Evolutionary conservation across 2,888 invertebrate genomes (phyloP).

Genomic region (Lasioglossum villosulum): DNA sequence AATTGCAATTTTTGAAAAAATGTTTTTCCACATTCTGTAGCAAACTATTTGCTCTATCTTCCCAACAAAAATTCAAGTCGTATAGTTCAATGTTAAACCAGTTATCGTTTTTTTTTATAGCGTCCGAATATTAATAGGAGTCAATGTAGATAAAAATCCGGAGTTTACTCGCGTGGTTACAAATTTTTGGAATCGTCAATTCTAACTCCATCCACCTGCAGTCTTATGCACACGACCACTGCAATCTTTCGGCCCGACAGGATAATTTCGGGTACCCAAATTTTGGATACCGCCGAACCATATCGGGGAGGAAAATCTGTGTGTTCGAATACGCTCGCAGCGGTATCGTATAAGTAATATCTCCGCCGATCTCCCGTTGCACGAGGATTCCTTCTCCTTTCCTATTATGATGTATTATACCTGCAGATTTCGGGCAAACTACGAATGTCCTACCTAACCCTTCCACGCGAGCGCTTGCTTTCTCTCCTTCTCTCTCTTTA

Average conservation of each 20-base stretch:
- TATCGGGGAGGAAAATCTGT: neutral
- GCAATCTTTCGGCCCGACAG: neutral
- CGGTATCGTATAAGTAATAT: conserved; percentile 47
- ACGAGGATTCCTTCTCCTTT: conserved; percentile 42
- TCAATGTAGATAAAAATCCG: no score
- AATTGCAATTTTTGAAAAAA: no score
- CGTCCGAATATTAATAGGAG: no score
- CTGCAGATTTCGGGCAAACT: conserved; percentile 65
- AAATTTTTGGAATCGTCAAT: neutral
- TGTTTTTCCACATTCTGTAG: no score
- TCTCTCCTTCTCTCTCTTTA: conserved; percentile 30
- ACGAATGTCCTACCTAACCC: conserved; percentile 26
- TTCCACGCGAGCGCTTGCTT: conserved; percentile 4
- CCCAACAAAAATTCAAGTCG: no score
- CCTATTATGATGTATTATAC: conserved; percentile 63
- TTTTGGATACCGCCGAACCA: neutral
- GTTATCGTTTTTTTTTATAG: no score
- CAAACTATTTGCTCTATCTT: no score
- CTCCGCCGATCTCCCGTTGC: conserved; percentile 13
- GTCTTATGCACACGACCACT: neutral
- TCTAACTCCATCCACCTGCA: neutral
- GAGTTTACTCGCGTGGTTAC: neutral
- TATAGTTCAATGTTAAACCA: no score
- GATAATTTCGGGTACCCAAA: neutral
- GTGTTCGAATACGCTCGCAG: neutral